Percentiles rank a stretch among this genome's conserved stretches.
Conservation (phyloP, 2,113 vertebrate species). For the Chlamydotis undulata region DNA sequence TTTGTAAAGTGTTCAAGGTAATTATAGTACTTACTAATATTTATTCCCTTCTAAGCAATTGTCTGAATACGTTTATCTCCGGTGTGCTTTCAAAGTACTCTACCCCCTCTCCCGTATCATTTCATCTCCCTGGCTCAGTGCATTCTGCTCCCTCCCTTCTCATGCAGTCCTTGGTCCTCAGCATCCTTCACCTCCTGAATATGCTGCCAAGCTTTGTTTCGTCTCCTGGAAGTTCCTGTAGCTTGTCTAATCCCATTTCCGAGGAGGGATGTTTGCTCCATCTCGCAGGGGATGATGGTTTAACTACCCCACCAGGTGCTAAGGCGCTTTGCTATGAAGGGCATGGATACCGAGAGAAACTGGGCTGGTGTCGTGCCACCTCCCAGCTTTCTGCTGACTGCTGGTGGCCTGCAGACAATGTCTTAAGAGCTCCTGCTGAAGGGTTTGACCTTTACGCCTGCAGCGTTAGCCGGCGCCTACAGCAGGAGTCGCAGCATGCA, state of each 20-base stretch:
- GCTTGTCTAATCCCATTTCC: neutral
- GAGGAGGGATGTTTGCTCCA: neutral
- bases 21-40: conserved; percentile 61
- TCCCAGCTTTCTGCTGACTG: neutral
- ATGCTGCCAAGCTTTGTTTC: neutral
- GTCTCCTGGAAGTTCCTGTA: neutral
- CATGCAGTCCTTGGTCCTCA: neutral
- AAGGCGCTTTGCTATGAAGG: neutral
- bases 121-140: neutral
- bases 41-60: conserved; percentile 49
- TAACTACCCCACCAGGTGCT: neutral
- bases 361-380: neutral
- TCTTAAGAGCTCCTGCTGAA: conserved; percentile 16
- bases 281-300: neutral
- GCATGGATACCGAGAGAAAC: neutral
- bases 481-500: neutral
- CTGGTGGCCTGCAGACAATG: neutral
- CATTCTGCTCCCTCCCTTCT: neutral
- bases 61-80: conserved; percentile 14
- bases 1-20: neutral
- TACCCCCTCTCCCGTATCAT: neutral
- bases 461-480: neutral
- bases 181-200: neutral
- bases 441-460: conserved; percentile 46
- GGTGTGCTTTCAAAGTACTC: conserved; percentile 15